These are phyloP conservation scores for Aporrectodea caliginosa DNA, from an alignment of 1,140 invertebrate genomes.

Conservation along the genomic window DNA sequence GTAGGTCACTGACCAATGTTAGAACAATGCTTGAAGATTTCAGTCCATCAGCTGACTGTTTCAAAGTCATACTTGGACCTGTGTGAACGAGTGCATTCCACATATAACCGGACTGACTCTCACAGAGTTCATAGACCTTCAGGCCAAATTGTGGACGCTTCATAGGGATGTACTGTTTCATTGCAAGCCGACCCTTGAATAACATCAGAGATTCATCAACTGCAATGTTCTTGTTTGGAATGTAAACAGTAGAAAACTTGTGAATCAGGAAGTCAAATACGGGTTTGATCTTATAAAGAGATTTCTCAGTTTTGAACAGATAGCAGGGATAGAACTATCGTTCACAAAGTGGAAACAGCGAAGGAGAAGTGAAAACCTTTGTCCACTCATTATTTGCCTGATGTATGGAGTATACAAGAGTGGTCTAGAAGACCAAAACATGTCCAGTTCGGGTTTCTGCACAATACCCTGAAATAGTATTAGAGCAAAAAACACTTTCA, in stretches of 20 bases:
- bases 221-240: background rate
- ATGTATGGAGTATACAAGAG: background rate
- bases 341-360: background rate
- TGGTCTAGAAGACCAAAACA: background rate
- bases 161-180: background rate
- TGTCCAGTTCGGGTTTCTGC: background rate
- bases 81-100: constrained; percentile 6
- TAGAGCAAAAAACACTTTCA: background rate
- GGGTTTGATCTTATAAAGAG: background rate
- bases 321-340: background rate
- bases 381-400: background rate
- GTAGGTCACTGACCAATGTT: constrained; percentile 1
- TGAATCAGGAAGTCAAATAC: background rate
- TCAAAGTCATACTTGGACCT: background rate
- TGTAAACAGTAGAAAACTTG: constrained; percentile 8
- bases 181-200: background rate
- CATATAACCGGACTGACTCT: background rate
- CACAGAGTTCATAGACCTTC: constrained; percentile 8
- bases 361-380: constrained; percentile 9
- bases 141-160: background rate
- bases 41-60: background rate
- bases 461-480: constrained; percentile 7
- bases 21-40: background rate
- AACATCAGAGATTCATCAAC: constrained; percentile 7
- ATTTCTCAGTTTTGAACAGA: background rate